phyloP scores from a whole-genome alignment of 2,888 invertebrate genomes.

The Ecliptopera silaceata region DNA sequence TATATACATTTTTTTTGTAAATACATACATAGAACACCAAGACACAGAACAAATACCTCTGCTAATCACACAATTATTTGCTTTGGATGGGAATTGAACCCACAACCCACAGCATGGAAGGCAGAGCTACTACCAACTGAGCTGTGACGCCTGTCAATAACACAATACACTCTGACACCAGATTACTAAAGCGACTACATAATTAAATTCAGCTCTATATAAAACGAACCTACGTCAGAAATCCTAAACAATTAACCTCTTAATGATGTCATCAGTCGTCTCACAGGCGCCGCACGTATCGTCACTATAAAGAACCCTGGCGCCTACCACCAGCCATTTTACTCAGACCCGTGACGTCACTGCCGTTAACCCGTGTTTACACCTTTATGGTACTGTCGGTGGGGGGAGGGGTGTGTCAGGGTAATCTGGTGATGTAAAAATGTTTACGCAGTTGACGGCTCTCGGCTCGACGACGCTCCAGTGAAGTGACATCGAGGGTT shows the following conservation, averaged over 20 bases:
- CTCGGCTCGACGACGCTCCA: slow-evolving; percentile 41
- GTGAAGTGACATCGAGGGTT: slow-evolving; percentile 40
- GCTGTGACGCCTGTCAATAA: too few species aligned
- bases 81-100: too few species aligned
- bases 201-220: slow-evolving; percentile 5
- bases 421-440: slow-evolving; percentile 37
- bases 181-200: background rate
- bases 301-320: slow-evolving; percentile 61
- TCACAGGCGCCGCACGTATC: slow-evolving; percentile 57
- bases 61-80: too few species aligned
- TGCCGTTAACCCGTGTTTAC: slow-evolving; percentile 20
- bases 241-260: slow-evolving; percentile 36
- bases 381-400: slow-evolving; percentile 17
- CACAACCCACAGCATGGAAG: too few species aligned
- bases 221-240: slow-evolving; percentile 28
- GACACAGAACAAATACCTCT: too few species aligned
- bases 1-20: too few species aligned
- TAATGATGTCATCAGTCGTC: slow-evolving; percentile 49
- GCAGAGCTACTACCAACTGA: too few species aligned
- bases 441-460: slow-evolving; percentile 46
- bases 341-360: slow-evolving; percentile 9
- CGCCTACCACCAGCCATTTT: slow-evolving; percentile 20
- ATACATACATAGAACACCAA: too few species aligned
- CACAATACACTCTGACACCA: background rate
- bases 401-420: slow-evolving; percentile 19